Conservation (phyloP, 2,113 vertebrate species). For the Plestiodon gilberti region DNA sequence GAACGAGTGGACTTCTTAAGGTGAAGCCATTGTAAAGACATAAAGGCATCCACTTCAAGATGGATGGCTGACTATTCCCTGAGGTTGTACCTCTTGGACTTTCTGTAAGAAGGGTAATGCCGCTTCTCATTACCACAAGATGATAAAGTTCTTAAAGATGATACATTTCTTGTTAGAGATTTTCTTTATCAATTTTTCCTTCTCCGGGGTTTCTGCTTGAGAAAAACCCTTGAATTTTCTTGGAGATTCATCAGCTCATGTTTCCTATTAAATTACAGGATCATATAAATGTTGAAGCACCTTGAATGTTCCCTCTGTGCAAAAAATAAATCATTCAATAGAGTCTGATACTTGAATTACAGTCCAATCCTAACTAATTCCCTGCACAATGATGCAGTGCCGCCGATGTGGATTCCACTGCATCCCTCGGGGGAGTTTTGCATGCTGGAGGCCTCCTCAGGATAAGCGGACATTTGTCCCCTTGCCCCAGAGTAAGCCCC, state of each 20-base stretch:
- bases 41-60: neutral
- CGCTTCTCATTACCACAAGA: neutral
- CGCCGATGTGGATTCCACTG: no score
- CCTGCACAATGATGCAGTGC: no score
- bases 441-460: no score
- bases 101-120: neutral
- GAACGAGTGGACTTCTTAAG: neutral
- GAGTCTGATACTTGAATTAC: slow-evolving; percentile 8
- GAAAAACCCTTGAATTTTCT: neutral
- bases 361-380: no score
- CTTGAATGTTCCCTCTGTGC: accelerated
- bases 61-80: neutral
- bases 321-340: slow-evolving; percentile 7
- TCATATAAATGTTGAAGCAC: slow-evolving; percentile 9
- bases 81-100: neutral
- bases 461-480: no score
- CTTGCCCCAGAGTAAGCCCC: no score
- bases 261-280: neutral
- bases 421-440: no score
- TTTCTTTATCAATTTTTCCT: neutral
- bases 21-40: neutral
- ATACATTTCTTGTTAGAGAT: neutral
- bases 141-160: neutral
- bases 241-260: neutral
- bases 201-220: neutral